Evolutionary conservation across 2,888 invertebrate species (phyloP), one percentile per base, ranked within the genome.

Genomic region (Cryptophagus acutangulus): DNA sequence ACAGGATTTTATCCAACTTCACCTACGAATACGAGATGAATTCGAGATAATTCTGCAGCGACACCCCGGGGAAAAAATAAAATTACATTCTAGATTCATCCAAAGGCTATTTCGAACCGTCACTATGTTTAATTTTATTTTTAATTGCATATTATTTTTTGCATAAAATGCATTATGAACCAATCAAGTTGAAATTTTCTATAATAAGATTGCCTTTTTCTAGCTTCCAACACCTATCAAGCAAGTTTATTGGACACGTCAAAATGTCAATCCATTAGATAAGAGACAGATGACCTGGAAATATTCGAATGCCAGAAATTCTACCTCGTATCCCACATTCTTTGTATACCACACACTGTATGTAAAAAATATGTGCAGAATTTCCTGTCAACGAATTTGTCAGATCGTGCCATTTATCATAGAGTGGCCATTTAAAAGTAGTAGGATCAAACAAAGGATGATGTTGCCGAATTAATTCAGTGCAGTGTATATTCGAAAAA

Each of bases 351-450:
- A 20, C 9, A 20, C 9, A 20, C 9, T 20, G 20, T 26, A 26
- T 26, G 12, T 26, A 26, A 31, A 9, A 31, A 38, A 38, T 26
- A 33, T 38, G 33, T 41, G 38, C 41, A 33, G 34, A 38, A 38
- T 35, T 39, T 43, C 33, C 37, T 40, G 40, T 43, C 40, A 17
- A 40, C 43, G 36, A 43, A 43, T 43, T 44, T 44, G 44, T 44
- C 44, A 44, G 37, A 41, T 38, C 12, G 17, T n/a, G 26, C 35
- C 40, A 44, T 44, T 38, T 41, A 40, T 44, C 44, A 40, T 36
- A 17, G 37, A 18, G n/a, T n/a, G 28, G 28, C 29, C 33, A 28
- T 25, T 43, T 40, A 35, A 43, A 40, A 36, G 34, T 38, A n/a
- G n/a, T n/a, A n/a, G n/a, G n/a, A n/a, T n/a, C n/a, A n/a, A n/a